Conservation (phyloP, 2,797 vertebrate species). For the Sphenodon punctatus region DNA sequence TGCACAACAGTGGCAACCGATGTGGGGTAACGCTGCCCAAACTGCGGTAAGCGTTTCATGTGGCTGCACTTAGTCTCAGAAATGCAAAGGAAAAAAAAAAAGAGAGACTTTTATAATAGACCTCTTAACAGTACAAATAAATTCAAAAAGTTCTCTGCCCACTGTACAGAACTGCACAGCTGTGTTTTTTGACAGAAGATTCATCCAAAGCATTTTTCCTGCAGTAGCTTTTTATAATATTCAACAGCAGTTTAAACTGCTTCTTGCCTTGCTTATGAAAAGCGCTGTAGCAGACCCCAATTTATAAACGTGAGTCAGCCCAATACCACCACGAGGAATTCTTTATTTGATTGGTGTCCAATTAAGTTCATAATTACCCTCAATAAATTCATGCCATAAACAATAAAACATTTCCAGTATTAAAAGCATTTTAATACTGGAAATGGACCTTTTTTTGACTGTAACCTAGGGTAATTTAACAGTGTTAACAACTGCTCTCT, state of each 20-base stretch:
- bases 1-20: too few relatives aligned
- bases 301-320: background rate
- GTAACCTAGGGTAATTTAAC: constrained; percentile 8
- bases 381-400: background rate
- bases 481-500: background rate
- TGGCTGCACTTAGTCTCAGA: background rate
- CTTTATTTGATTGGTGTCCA: background rate
- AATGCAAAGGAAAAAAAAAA: background rate
- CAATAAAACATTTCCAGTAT: background rate
- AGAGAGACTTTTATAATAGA: background rate
- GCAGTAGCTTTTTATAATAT: background rate
- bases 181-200: background rate
- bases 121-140: background rate
- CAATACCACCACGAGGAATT: accelerated
- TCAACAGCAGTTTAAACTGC: background rate
- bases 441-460: background rate
- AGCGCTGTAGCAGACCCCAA: background rate
- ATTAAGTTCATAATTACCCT: background rate
- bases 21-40: too few relatives aligned
- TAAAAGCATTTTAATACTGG: background rate
- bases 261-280: too few relatives aligned
- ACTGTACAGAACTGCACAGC: too few relatives aligned
- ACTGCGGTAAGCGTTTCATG: too few relatives aligned
- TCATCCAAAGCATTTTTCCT: background rate
- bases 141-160: background rate